phyloP scores from a whole-genome alignment of 2,797 vertebrate genomes.

The Gorsachius magnificus region DNA sequence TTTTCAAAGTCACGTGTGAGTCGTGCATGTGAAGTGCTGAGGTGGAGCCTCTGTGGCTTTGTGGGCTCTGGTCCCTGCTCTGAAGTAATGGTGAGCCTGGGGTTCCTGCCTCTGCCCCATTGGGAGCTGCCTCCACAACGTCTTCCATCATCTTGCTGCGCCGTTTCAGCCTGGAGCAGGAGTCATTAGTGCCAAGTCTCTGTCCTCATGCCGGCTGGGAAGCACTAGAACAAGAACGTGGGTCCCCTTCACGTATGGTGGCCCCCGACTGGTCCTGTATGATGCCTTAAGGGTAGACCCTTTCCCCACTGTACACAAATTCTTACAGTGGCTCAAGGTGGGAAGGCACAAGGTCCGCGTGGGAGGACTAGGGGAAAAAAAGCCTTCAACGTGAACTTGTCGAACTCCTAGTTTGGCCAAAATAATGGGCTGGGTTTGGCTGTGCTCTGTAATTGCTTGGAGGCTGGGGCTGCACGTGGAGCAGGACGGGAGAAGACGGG shows the following conservation, averaged over 20 bases:
- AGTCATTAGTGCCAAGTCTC: too few species aligned
- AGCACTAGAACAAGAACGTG: not conserved
- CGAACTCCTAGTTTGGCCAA: not conserved
- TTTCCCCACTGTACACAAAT: not conserved
- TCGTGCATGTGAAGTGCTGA: too few species aligned
- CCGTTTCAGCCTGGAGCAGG: not conserved
- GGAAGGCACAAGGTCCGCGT: not conserved
- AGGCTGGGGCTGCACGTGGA: accelerated
- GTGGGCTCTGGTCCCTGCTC: too few species aligned
- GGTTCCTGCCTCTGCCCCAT: too few species aligned
- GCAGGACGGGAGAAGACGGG: not conserved
- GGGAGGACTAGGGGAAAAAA: too few species aligned
- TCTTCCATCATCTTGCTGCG: not conserved
- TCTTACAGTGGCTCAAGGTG: not conserved
- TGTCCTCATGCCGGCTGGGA: not conserved
- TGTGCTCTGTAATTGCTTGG: not conserved
- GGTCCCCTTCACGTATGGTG: accelerated
- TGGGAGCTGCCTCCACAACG: not conserved
- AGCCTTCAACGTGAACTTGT: not conserved
- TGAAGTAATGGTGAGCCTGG: too few species aligned
- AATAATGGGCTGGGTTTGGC: not conserved
- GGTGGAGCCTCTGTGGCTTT: too few species aligned
- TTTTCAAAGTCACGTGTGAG: too few species aligned
- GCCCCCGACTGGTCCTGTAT: not conserved
- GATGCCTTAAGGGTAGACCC: not conserved